Conservation (phyloP, 2,797 vertebrate genomes). For the Dromococcyx pavoninus region DNA sequence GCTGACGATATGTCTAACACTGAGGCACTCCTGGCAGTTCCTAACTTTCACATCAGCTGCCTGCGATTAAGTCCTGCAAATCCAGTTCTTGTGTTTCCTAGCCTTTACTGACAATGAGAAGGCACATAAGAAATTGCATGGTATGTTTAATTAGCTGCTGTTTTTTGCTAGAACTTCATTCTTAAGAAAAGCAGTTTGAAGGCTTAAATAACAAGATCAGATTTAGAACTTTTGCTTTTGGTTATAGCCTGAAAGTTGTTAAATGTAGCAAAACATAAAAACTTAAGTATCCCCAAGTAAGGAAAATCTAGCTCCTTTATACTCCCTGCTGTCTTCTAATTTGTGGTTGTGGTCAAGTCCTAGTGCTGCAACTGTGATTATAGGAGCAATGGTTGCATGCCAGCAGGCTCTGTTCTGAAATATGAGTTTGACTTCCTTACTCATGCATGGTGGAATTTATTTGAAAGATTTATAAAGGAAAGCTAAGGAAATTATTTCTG, state of each 20-base stretch:
- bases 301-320: background rate
- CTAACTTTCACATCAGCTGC: background rate
- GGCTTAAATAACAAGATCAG: background rate
- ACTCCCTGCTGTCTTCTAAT: background rate
- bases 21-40: background rate
- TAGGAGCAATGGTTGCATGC: background rate
- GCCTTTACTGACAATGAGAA: background rate
- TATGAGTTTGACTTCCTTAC: background rate
- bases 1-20: background rate
- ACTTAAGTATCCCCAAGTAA: background rate
- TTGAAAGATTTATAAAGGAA: background rate
- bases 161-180: background rate
- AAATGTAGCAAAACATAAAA: background rate
- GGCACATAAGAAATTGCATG: background rate
- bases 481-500: conserved; percentile 18
- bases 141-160: background rate
- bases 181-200: background rate
- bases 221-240: background rate
- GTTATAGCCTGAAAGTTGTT: background rate
- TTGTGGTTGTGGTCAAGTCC: background rate
- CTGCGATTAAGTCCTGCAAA: background rate
- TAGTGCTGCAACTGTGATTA: background rate
- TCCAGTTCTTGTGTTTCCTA: background rate
- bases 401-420: background rate
- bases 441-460: background rate